Evolutionary conservation across 1,140 invertebrate genomes (phyloP).

Genomic region (Bombus pascuorum): DNA sequence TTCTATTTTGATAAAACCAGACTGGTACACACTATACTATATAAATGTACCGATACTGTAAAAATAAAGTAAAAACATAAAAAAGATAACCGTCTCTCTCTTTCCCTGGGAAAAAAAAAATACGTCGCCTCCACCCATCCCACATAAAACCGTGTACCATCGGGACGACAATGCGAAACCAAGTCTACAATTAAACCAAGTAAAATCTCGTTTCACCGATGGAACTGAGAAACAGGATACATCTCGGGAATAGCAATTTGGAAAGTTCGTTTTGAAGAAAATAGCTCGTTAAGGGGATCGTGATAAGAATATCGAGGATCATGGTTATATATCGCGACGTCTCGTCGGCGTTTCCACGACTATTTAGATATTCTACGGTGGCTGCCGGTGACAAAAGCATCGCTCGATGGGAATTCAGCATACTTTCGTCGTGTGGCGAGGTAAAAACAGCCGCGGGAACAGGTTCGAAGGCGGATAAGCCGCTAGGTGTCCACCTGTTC

Average conservation of each 20-base stretch:
- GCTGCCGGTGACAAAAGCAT: background rate
- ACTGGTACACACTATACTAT: background rate
- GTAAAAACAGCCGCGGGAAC: background rate
- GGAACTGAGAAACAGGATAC: background rate
- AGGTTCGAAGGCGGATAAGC: background rate
- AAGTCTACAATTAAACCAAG: background rate
- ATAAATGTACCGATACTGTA: background rate
- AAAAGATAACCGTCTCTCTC: background rate
- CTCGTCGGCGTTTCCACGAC: background rate
- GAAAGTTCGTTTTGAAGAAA: slow-evolving; percentile 4
- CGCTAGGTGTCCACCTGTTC: background rate
- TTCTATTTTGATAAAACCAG: background rate
- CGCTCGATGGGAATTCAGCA: background rate
- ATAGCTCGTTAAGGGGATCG: slow-evolving; percentile 12
- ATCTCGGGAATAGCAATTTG: background rate
- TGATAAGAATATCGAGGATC: background rate
- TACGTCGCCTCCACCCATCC: background rate
- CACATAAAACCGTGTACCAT: background rate
- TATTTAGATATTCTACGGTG: background rate
- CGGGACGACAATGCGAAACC: background rate
- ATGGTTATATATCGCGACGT: background rate
- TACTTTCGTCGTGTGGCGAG: background rate
- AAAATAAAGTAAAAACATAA: background rate
- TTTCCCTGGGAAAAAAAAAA: background rate
- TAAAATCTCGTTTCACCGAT: background rate